Evolutionary conservation across 2,888 invertebrate species (phyloP).

Genomic region (Lepidocyrtoides sp.): DNA sequence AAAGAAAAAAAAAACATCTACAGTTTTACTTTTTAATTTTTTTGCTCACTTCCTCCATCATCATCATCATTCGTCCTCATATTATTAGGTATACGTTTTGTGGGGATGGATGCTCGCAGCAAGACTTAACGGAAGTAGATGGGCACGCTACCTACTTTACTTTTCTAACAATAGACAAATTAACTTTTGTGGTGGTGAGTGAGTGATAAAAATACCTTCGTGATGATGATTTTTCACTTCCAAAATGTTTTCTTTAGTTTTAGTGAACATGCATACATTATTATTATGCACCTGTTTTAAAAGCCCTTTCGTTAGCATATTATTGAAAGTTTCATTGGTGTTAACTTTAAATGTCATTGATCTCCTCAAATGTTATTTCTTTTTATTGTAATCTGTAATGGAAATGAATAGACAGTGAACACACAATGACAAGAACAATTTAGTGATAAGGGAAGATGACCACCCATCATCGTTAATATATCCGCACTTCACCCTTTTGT

Average conservation of each 20-base stretch:
- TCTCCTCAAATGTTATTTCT: background rate
- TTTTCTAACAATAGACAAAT: background rate
- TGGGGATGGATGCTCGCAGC: background rate
- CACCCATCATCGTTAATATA: background rate
- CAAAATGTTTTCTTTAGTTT: too few relatives aligned
- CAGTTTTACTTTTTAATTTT: conserved; percentile 28
- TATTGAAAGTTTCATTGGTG: background rate
- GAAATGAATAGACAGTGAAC: background rate
- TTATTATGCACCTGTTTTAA: too few relatives aligned
- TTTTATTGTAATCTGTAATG: background rate
- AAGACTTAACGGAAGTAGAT: conserved; percentile 26
- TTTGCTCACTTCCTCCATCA: conserved; percentile 1
- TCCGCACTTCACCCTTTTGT: background rate
- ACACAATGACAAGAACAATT: conserved; percentile 3
- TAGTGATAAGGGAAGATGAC: conserved; percentile 7
- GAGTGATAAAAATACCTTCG: background rate
- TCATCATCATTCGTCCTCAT: too few relatives aligned
- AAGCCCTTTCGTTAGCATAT: too few relatives aligned
- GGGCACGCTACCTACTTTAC: too few relatives aligned
- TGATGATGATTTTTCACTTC: background rate
- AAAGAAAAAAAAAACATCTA: background rate
- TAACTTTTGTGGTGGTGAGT: too few relatives aligned
- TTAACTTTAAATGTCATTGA: conserved; percentile 17
- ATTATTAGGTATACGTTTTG: too few relatives aligned
- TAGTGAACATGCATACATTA: too few relatives aligned